phyloP scores from a whole-genome alignment of 2,113 vertebrate species.

The Passer montanus region DNA sequence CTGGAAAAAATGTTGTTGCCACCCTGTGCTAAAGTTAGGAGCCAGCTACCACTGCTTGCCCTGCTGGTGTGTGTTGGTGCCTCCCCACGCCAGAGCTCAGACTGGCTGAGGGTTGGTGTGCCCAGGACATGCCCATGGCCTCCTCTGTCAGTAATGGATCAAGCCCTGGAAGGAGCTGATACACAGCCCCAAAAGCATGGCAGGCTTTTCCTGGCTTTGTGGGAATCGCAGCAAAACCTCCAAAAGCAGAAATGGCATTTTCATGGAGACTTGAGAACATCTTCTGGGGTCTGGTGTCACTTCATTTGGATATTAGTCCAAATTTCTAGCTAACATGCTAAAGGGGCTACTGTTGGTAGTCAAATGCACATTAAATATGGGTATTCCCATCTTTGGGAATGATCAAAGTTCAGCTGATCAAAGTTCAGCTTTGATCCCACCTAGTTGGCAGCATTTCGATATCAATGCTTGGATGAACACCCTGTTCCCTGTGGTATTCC shows the following conservation, averaged over 20 bases:
- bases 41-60: neutral
- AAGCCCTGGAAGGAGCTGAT: neutral
- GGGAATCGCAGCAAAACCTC: neutral
- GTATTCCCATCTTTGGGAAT: neutral
- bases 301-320: neutral
- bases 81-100: neutral
- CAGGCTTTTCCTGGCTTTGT: neutral
- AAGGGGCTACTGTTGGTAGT: neutral
- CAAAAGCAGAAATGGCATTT: neutral
- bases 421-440: neutral
- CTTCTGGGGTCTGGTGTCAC: neutral
- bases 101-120: neutral
- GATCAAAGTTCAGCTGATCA: neutral
- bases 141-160: accelerated
- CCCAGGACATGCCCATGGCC: accelerated
- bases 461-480: neutral
- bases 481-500: neutral
- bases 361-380: neutral
- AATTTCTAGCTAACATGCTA: neutral
- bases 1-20: neutral
- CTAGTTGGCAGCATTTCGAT: neutral
- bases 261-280: neutral
- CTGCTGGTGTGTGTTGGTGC: no score
- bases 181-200: neutral
- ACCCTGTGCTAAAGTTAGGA: neutral